Base-by-base conservation (phyloP, 2,888 invertebrate genomes). In the Ormyrus pomaceus region DNA sequence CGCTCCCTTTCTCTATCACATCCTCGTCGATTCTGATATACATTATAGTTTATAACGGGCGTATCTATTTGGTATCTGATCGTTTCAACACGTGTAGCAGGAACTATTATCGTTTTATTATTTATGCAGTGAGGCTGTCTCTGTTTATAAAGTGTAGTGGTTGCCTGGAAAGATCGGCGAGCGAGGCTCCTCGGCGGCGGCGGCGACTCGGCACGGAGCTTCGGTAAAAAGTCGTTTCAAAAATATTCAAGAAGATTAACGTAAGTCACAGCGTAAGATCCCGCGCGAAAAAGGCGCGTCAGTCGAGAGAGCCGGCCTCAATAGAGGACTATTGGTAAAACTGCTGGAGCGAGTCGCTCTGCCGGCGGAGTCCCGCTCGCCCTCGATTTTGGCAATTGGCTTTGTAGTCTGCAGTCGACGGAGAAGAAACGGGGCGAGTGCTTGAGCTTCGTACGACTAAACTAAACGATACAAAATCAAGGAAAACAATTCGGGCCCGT, bases 61-160 rank as follows among this genome's bases (percentile, higher is more conserved):
- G 34, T 58, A 55, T 19, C 73, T 82, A 82, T 82, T 82, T 82
- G 79, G 79, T 79, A 69, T 51, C 51, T 56, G 51, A 73, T 69
- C 75, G 10, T 71, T 71, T 79, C 53, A 69, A 34, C 59, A 34
- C 34, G 34, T 34, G 66, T 66, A 78, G 75, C 81, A 81, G 78
- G 78, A 82, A 79, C 79, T 79, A 56, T 77, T 77, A 11, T 74
- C 48, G 56, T 65, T 64, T 70, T 48, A 46, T n/a, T 58, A 34
- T 9, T 68, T 55, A n/a, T 55, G 55, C n/a, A 34, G n/a, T 66
- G 75, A 61, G 71, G 59, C 66, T 76, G 65, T 13, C 51, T 59
- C 11, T 55, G 51, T 59, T 55, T 11, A 45, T 34, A 34, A 34
- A 34, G 58, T 19, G 45, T 62, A 4, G 4, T 13, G 51, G 62